These are phyloP conservation scores for Podotricha telesiphe DNA, from an alignment of 2,888 invertebrate genomes.

Conservation along the genomic window DNA sequence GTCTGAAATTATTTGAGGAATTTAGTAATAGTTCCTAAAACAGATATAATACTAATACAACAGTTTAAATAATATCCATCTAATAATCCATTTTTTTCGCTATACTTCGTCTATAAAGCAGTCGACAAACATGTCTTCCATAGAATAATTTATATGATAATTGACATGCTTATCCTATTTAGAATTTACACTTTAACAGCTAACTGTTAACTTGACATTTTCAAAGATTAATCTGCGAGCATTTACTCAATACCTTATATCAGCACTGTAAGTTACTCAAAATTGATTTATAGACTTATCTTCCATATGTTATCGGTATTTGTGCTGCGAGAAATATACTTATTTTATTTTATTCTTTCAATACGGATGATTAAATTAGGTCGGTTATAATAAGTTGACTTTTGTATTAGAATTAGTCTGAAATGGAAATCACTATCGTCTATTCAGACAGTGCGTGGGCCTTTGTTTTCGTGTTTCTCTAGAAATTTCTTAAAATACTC, in stretches of 20 bases:
- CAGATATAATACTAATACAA: no score
- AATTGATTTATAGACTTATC: constrained; percentile 14
- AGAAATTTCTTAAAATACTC: no score
- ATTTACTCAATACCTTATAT: constrained; percentile 12
- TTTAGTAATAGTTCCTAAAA: no score
- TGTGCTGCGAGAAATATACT: neutral
- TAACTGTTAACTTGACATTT: constrained; percentile 25
- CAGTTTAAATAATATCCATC: no score
- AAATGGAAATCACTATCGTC: no score
- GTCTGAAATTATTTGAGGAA: no score
- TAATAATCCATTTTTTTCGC: neutral
- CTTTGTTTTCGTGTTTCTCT: no score
- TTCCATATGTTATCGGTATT: constrained; percentile 1
- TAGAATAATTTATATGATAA: constrained; percentile 6
- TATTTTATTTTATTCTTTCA: no score
- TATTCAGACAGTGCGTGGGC: no score
- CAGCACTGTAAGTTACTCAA: constrained; percentile 12
- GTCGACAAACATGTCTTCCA: constrained; percentile 3
- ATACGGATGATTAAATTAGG: no score
- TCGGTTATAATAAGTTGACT: no score
- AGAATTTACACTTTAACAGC: constrained; percentile 25
- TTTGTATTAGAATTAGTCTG: no score
- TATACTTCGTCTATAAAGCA: neutral
- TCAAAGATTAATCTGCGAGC: constrained; percentile 23
- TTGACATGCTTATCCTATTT: constrained; percentile 16